These are phyloP conservation scores for Frankliniella fusca DNA, from an alignment of 2,888 invertebrate genomes.

Conservation along the genomic window DNA sequence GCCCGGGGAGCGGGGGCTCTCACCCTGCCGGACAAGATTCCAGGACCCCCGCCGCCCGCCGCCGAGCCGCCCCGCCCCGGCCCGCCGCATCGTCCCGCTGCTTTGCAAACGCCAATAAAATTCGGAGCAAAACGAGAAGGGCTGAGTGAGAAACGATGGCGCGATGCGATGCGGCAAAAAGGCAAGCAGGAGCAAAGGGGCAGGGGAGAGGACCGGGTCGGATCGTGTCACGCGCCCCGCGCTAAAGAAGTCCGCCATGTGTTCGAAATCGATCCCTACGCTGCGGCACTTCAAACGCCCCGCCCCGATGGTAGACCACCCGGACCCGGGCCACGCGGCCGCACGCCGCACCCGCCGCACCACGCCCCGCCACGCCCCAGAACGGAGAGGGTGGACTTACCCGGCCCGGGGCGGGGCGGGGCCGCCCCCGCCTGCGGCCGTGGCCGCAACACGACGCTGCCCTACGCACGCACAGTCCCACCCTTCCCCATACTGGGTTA, in stretches of 20 bases:
- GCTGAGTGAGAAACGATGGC: neutral
- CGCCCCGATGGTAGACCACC: neutral
- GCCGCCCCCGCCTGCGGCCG: too few species aligned
- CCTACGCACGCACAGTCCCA: too few species aligned
- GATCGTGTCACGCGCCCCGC: neutral
- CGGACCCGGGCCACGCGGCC: neutral
- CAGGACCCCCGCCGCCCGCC: neutral
- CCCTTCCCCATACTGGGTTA: too few species aligned
- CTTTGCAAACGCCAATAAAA: neutral
- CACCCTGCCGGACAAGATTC: neutral
- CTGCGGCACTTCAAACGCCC: neutral
- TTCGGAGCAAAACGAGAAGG: neutral
- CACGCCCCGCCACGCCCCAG: too few species aligned
- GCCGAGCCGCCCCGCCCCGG: neutral
- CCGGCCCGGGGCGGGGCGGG: too few species aligned
- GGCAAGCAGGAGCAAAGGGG: neutral
- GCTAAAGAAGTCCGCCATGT: constrained; percentile 17
- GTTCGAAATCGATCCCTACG: constrained; percentile 20
- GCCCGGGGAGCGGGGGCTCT: too few species aligned
- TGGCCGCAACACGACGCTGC: too few species aligned
- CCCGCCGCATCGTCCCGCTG: neutral
- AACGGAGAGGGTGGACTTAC: too few species aligned
- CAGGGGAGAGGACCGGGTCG: neutral
- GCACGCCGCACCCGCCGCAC: too few species aligned
- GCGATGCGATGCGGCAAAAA: neutral